phyloP scores from a whole-genome alignment of 2,797 vertebrate species.

The Siniperca undulata region DNA sequence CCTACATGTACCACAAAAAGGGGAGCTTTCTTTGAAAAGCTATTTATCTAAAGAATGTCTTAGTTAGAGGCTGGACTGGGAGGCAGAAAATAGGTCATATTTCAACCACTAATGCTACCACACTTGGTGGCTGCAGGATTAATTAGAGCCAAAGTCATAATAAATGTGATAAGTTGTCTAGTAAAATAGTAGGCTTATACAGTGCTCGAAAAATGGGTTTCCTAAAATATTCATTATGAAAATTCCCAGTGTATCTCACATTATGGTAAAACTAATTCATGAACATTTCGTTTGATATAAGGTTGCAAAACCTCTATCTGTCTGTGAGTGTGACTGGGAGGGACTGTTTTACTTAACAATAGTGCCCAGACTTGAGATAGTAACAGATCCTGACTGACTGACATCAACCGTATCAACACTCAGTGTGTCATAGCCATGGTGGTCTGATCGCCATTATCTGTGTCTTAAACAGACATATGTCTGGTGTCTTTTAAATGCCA shows the following conservation, averaged over 20 bases:
- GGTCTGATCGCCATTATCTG: constrained; percentile 75
- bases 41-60: constrained; percentile 77
- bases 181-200: constrained; percentile 54
- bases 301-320: background rate
- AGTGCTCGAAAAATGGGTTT: constrained; percentile 30
- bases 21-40: constrained; percentile 73
- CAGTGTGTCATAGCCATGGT: constrained; percentile 58
- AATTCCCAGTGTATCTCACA: constrained; percentile 16
- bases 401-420: constrained; percentile 72
- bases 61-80: constrained; percentile 70
- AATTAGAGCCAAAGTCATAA: constrained; percentile 73
- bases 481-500: constrained; percentile 74
- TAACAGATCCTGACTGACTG: constrained; percentile 49
- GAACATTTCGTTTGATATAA: constrained; percentile 8
- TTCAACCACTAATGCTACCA: constrained; percentile 75
- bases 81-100: constrained; percentile 77
- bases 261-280: constrained; percentile 29
- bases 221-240: constrained; percentile 47
- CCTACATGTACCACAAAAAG: constrained; percentile 74
- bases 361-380: constrained; percentile 14
- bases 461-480: constrained; percentile 69
- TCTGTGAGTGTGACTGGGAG: constrained; percentile 2
- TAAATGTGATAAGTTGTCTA: constrained; percentile 70
- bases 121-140: constrained; percentile 71
- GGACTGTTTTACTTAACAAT: constrained; percentile 39